These are phyloP conservation scores for Drosophila kepulauana DNA, from an alignment of 1,140 invertebrate genomes.

Conservation along the genomic window DNA sequence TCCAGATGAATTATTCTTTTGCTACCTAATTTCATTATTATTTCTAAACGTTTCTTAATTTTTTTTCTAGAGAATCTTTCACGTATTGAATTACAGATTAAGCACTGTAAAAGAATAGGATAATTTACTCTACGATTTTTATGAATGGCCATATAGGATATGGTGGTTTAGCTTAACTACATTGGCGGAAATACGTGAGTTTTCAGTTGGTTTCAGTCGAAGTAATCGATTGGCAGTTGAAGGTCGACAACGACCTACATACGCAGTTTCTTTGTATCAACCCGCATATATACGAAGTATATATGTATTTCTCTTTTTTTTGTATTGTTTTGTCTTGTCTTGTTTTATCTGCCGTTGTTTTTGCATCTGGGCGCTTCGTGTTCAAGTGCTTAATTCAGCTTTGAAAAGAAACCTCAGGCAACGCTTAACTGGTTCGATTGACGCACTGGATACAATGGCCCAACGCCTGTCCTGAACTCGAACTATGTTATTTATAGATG, in stretches of 20 bases:
- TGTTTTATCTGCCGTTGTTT: slow-evolving; percentile 32
- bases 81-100: not conserved
- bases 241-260: slow-evolving; percentile 64
- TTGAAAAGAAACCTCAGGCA: slow-evolving; percentile 31
- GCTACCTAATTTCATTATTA: slow-evolving; percentile 7
- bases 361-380: slow-evolving; percentile 61
- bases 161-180: slow-evolving; percentile 1
- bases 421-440: slow-evolving; percentile 60
- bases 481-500: slow-evolving; percentile 50
- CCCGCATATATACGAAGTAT: slow-evolving; percentile 8
- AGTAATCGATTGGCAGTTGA: slow-evolving; percentile 69
- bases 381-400: slow-evolving; percentile 59
- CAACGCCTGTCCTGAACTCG: not conserved
- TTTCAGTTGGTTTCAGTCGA: slow-evolving; percentile 9
- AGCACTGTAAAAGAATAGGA: not conserved
- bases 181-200: slow-evolving; percentile 55
- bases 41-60: slow-evolving; percentile 1
- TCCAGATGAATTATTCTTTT: slow-evolving; percentile 44
- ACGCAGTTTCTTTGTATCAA: slow-evolving; percentile 44
- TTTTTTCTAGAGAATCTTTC: not conserved
- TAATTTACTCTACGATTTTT: not conserved
- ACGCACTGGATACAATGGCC: slow-evolving; percentile 26
- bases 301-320: not conserved
- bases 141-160: slow-evolving; percentile 9
- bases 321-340: not conserved